These are phyloP conservation scores for Geococcyx californianus DNA, from an alignment of 2,113 vertebrate species.

Conservation along the genomic window DNA sequence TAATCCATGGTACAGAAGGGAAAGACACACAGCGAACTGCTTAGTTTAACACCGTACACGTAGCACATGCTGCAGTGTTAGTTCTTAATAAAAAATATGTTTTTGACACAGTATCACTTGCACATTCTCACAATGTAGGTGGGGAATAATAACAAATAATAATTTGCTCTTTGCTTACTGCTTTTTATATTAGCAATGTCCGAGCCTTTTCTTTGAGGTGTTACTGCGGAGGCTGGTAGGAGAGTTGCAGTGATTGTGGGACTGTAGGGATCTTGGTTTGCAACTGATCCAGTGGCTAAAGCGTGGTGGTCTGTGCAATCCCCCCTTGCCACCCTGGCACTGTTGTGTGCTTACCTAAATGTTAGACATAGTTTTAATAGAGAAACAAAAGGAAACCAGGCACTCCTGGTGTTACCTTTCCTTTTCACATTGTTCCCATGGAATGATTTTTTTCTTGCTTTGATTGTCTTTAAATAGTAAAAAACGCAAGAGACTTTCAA, in stretches of 20 bases:
- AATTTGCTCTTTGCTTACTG: background rate
- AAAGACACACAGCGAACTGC: background rate
- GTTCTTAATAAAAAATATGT: background rate
- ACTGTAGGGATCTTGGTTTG: background rate
- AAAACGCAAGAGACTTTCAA: background rate
- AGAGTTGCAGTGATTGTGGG: background rate
- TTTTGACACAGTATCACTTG: background rate
- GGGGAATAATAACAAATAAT: background rate
- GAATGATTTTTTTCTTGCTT: background rate
- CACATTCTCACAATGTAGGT: background rate
- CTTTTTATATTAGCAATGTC: background rate
- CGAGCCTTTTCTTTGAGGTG: background rate
- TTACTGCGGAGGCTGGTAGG: background rate
- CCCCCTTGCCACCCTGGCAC: background rate
- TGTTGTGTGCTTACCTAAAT: background rate
- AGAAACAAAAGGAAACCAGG: background rate
- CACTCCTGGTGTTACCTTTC: background rate
- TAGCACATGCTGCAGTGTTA: background rate
- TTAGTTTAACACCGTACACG: background rate
- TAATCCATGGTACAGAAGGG: background rate
- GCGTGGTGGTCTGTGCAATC: background rate
- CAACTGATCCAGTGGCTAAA: background rate
- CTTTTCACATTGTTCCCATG: background rate
- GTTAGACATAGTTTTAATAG: background rate
- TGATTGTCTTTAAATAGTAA: background rate